These are phyloP conservation scores for Listronotus oregonensis DNA, from an alignment of 1,140 invertebrate species.

Conservation along the genomic window DNA sequence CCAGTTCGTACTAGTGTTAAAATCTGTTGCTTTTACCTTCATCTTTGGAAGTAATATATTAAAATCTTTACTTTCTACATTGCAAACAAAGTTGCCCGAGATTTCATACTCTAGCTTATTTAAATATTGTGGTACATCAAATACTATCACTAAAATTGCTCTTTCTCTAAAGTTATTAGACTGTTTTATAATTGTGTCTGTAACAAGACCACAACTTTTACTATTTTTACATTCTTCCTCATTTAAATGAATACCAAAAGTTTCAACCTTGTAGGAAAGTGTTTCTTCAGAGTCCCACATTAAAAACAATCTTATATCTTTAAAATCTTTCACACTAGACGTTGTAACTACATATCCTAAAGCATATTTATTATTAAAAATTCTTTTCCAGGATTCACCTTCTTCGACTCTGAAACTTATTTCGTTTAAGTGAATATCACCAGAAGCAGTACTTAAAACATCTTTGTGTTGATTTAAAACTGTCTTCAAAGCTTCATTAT, in stretches of 20 bases:
- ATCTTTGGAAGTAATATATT: neutral
- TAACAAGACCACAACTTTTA: conserved; percentile 1
- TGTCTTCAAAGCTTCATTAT: neutral
- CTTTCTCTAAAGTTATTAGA: neutral
- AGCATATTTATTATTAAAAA: conserved; percentile 8
- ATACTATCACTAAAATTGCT: neutral
- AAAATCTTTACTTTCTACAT: neutral
- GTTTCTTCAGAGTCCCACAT: neutral
- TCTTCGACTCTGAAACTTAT: neutral
- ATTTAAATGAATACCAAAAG: neutral
- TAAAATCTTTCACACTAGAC: neutral
- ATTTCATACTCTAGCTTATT: neutral
- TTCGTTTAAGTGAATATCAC: neutral
- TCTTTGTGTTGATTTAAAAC: conserved; percentile 3
- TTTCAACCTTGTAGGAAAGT: conserved; percentile 1
- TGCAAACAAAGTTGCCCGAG: neutral
- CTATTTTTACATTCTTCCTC: neutral
- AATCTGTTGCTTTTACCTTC: neutral
- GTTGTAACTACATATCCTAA: conserved; percentile 3
- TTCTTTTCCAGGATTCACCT: conserved; percentile 6
- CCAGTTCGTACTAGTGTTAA: neutral
- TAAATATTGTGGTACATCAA: conserved; percentile 1
- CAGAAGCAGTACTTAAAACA: neutral
- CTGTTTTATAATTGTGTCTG: neutral
- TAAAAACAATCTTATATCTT: neutral